Evolutionary conservation across 2,797 vertebrate genomes (phyloP), one percentile per base, ranked within the genome.

Genomic region (Odontamblyopus lacepedii): DNA sequence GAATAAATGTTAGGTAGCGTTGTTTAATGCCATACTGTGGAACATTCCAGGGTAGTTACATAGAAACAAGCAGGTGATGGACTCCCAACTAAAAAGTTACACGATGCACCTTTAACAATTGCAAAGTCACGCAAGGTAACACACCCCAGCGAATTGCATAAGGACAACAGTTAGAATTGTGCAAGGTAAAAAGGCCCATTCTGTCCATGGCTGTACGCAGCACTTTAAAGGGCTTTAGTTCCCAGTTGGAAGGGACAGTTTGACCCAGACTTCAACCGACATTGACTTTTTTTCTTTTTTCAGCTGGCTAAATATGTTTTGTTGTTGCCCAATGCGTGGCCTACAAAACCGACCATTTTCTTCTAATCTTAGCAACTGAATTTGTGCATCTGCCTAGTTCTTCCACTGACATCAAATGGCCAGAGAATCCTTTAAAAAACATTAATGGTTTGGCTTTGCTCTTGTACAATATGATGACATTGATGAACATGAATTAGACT

Each of bases 161-260:
- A 48, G 44, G 13, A 48, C 44, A 48, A 16, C 63, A 64, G 38
- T 44, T 64, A 44, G 35, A 38, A 44, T 27, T 26, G 63, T 48
- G 63, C 38, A 16, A 48, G 23, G 63, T 64, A 66, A 51, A 66
- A 66, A 29, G 11, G 41, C 6, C 6, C 44, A 66, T 30, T 51
- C 6, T 29, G 16, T 66, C 44, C 0, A 44, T 66, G n/a, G 64
- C 26, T 38, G 29, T 53, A 18, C 26, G 30, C 41, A 19, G 26
- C 64, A 30, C 16, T 66, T 66, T 66, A 66, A 51, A 66, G 44
- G 63, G 41, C 63, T 48, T 66, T 51, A 29, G 41, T 29, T 66
- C 63, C 63, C 63, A 66, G 26, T 50, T 66, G 63, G 63, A 50
- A 29, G 50, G 63, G 64, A 48, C 64, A 66, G 64, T 66, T 66